Percentiles rank a stretch among this genome's conserved stretches.
These are phyloP conservation scores for Chlorops oryzae DNA, from an alignment of 1,140 invertebrate species.

Conservation along the genomic window DNA sequence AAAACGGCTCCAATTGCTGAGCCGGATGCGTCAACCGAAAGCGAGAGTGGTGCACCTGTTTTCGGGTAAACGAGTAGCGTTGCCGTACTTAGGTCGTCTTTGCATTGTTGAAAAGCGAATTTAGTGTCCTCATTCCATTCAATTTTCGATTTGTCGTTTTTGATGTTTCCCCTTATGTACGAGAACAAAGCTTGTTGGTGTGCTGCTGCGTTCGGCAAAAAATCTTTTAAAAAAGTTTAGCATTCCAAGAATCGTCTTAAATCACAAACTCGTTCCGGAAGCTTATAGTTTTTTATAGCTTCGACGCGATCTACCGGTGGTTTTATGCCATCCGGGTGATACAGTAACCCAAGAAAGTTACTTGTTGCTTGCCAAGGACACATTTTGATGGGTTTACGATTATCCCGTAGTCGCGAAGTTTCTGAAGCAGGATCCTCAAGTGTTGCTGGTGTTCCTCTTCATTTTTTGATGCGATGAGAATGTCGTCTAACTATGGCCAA, in stretches of 20 bases:
- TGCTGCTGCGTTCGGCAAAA: slow-evolving; percentile 25
- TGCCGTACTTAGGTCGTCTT: slow-evolving; percentile 23
- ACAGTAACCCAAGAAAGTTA: slow-evolving; percentile 27
- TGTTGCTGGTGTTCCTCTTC: slow-evolving; percentile 31
- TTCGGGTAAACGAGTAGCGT: slow-evolving; percentile 19
- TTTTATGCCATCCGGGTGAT: slow-evolving; percentile 20
- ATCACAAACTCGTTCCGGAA: slow-evolving; percentile 29
- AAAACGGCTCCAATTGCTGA: slow-evolving; percentile 26
- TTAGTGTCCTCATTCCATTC: too few relatives aligned
- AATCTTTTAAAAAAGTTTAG: slow-evolving; percentile 44
- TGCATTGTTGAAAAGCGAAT: slow-evolving; percentile 31
- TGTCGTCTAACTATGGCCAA: slow-evolving; percentile 49
- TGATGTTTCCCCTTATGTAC: slow-evolving; percentile 18
- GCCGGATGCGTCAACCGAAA: slow-evolving; percentile 27
- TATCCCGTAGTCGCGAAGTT: slow-evolving; percentile 24
- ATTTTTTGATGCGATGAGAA: slow-evolving; percentile 47
- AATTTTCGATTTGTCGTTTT: slow-evolving; percentile 29
- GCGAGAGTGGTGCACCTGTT: slow-evolving; percentile 9
- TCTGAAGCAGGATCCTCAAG: slow-evolving; percentile 22
- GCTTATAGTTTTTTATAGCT: slow-evolving; percentile 21
- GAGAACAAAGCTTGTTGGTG: slow-evolving; percentile 21
- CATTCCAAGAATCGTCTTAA: slow-evolving; percentile 47
- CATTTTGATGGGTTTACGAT: slow-evolving; percentile 32
- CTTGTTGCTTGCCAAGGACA: slow-evolving; percentile 21
- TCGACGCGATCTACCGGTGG: slow-evolving; percentile 8